Evolutionary conservation across 2,888 invertebrate species (phyloP).

Genomic region (Autographa gamma): DNA sequence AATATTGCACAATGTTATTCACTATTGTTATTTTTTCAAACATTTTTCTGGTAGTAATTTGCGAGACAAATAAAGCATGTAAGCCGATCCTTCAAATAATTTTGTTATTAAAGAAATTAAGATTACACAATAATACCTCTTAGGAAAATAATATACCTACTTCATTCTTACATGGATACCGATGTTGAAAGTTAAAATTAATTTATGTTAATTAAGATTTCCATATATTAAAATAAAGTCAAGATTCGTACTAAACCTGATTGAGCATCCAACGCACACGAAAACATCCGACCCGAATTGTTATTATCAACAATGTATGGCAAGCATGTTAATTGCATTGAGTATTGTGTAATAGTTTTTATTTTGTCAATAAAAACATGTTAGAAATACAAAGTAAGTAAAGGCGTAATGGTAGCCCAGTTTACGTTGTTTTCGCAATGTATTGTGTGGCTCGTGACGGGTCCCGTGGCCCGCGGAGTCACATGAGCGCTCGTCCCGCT

Average conservation of each 20-base stretch:
- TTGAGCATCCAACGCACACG: slow-evolving; percentile 30
- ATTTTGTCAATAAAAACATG: slow-evolving; percentile 73
- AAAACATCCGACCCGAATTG: slow-evolving; percentile 34
- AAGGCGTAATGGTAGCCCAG: slow-evolving; percentile 69
- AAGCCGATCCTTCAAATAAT: too few species aligned
- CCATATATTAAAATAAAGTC: slow-evolving; percentile 9
- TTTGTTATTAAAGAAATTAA: too few species aligned
- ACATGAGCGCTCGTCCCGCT: slow-evolving; percentile 74
- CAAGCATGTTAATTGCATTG: slow-evolving; percentile 67
- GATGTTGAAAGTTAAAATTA: neutral
- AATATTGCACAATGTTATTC: neutral
- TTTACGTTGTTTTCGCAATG: slow-evolving; percentile 78
- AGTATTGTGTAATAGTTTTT: slow-evolving; percentile 70
- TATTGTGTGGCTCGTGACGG: slow-evolving; percentile 63
- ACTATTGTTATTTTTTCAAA: neutral
- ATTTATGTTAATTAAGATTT: slow-evolving; percentile 27
- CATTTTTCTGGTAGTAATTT: too few species aligned
- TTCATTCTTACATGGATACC: neutral
- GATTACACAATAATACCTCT: neutral
- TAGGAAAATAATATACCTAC: neutral
- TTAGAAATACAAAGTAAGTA: slow-evolving; percentile 72
- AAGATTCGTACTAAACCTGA: slow-evolving; percentile 24
- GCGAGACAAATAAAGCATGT: too few species aligned
- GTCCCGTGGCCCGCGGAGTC: slow-evolving; percentile 57
- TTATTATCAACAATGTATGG: slow-evolving; percentile 29